Evolutionary conservation across 2,113 vertebrate species (phyloP).

Genomic region (Rissa tridactyla): DNA sequence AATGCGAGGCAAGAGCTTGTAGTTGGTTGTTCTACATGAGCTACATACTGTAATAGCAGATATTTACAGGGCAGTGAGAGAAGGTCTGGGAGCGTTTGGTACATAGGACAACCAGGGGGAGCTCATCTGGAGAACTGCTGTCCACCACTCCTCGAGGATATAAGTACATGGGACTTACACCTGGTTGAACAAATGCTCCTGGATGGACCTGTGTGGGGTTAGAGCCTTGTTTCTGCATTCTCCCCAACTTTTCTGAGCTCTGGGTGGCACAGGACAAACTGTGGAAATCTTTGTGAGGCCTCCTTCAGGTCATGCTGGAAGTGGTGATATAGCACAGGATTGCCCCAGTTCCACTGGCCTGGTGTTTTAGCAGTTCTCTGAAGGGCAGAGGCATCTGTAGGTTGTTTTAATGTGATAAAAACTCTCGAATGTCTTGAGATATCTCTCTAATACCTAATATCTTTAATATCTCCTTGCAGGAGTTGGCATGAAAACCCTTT

Average conservation of each 20-base stretch:
- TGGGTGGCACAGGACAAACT: not conserved
- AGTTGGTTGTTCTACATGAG: not conserved
- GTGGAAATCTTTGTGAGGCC: not conserved
- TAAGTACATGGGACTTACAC: fast-evolving
- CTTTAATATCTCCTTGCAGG: not conserved
- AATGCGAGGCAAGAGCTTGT: not conserved
- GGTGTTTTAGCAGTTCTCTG: not conserved
- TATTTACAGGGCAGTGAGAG: not conserved
- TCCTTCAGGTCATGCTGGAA: not conserved
- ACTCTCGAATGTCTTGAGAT: not conserved
- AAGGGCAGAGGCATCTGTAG: not conserved
- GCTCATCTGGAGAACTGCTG: not conserved
- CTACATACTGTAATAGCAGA: not conserved
- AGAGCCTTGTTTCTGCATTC: not conserved
- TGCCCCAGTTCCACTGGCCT: not conserved
- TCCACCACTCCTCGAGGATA: not conserved
- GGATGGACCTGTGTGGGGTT: not conserved
- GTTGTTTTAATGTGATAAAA: not conserved
- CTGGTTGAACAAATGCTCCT: not conserved
- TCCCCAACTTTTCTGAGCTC: not conserved
- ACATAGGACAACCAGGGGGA: not conserved
- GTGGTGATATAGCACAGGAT: not conserved
- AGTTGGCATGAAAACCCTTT: not conserved
- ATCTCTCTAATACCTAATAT: not conserved
- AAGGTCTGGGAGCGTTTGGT: not conserved